Evolutionary conservation across 2,797 vertebrate genomes (phyloP).

Genomic region (Buphagus erythrorhynchus): DNA sequence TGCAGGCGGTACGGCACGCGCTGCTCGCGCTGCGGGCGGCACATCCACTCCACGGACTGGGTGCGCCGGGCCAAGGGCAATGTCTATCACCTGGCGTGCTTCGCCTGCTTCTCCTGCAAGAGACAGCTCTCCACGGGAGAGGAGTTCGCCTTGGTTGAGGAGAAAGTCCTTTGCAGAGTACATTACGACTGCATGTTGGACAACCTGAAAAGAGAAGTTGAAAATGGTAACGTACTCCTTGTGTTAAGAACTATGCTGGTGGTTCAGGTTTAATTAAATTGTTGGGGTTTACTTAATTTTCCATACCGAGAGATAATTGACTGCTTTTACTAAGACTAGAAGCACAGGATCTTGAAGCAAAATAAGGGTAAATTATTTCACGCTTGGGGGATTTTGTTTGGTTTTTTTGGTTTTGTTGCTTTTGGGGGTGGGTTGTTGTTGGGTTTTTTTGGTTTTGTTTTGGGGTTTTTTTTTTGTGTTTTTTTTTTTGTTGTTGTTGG

Average conservation of each 20-base stretch:
- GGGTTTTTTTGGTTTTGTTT: not conserved
- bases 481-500: not conserved
- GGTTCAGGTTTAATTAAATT: not conserved
- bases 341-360: not conserved
- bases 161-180: constrained; percentile 91
- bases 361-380: not conserved
- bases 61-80: constrained; percentile 93
- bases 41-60: constrained; percentile 95
- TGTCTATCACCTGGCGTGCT: constrained; percentile 95
- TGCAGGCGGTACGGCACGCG: constrained; percentile 90
- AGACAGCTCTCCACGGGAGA: constrained; percentile 95
- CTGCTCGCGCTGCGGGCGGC: constrained; percentile 92
- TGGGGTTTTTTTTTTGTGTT: rapidly evolving
- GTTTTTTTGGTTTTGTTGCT: not conserved
- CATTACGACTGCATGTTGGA: constrained; percentile 97
- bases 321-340: not conserved
- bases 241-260: not conserved
- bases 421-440: too few species aligned
- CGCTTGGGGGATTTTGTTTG: not conserved
- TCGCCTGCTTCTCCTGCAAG: constrained; percentile 96
- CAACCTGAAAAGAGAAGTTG: constrained; percentile 92
- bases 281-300: not conserved
- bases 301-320: not conserved
- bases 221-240: constrained; percentile 84
- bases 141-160: constrained; percentile 94